These are phyloP conservation scores for Poecilia picta DNA, from an alignment of 2,797 vertebrate genomes.

Conservation along the genomic window DNA sequence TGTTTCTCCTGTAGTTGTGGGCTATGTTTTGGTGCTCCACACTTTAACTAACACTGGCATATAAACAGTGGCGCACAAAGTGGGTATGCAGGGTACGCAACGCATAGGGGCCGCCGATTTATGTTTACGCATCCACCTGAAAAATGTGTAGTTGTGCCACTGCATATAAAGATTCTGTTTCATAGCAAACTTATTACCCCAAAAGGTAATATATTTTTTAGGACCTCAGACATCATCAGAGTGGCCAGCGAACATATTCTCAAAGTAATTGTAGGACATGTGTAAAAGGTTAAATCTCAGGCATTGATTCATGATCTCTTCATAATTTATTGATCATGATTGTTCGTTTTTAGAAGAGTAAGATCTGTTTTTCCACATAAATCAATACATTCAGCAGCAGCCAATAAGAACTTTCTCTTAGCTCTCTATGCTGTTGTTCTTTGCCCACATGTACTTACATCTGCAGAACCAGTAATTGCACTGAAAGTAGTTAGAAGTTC, in stretches of 20 bases:
- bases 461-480: constrained; percentile 11
- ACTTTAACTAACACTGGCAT: not conserved
- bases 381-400: not conserved
- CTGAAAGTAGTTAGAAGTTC: constrained; percentile 14
- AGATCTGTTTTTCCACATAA: not conserved
- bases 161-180: not conserved
- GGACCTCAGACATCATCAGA: too few species aligned
- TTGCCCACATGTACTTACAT: not conserved
- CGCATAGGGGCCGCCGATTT: too few species aligned
- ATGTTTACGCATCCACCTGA: too few species aligned
- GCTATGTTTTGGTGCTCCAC: not conserved
- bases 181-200: not conserved
- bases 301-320: not conserved
- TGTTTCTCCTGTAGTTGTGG: not conserved
- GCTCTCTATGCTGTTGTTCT: not conserved
- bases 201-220: too few species aligned
- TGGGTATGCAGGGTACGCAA: too few species aligned
- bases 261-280: not conserved
- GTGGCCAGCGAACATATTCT: not conserved
- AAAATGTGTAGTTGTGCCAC: too few species aligned
- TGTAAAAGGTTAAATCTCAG: not conserved
- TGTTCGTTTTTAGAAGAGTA: not conserved
- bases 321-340: not conserved
- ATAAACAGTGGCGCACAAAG: too few species aligned
- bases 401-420: not conserved